A percentile compares a stretch with the other conserved stretches of the same genome.
Conservation (phyloP, 2,113 vertebrate genomes). For the Psephotus haematonotus region DNA sequence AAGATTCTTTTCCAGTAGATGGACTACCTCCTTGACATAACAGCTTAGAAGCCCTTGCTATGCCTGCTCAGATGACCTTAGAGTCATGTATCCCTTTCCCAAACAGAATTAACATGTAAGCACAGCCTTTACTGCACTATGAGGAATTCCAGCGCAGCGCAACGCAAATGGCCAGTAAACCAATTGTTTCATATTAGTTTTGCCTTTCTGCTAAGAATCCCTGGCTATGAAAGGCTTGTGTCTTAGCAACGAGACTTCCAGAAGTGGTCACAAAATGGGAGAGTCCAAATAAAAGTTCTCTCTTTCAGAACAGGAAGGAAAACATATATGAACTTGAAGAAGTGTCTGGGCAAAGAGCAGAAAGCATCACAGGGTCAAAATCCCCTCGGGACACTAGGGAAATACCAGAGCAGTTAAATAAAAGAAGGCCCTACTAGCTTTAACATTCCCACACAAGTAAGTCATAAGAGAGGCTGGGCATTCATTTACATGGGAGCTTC, state of each 20-base stretch:
- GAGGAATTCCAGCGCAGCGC: neutral
- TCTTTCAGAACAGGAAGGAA: conserved; percentile 26
- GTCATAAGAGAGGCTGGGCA: neutral
- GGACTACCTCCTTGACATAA: neutral
- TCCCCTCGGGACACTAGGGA: conserved; percentile 44
- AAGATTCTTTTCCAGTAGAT: neutral
- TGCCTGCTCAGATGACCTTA: neutral
- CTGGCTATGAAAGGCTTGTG: neutral
- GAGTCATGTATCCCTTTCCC: neutral
- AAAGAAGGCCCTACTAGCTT: neutral
- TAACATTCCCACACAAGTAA: conserved; percentile 14
- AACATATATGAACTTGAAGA: neutral
- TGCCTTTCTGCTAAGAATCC: neutral
- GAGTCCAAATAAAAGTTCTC: conserved; percentile 17
- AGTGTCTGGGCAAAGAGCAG: neutral
- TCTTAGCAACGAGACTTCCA: neutral
- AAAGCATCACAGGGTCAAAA: conserved; percentile 44
- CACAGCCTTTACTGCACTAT: neutral
- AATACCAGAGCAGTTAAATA: conserved; percentile 28
- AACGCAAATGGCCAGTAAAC: neutral
- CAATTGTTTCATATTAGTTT: neutral
- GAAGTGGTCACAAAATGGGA: conserved; percentile 10
- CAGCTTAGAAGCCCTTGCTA: neutral
- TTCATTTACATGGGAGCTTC: conserved; percentile 38
- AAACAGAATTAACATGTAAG: neutral